A percentile compares a stretch with the other conserved stretches of the same genome.
Evolutionary conservation across 1,140 invertebrate genomes (phyloP).

Genomic region (Antheraea pernyi): DNA sequence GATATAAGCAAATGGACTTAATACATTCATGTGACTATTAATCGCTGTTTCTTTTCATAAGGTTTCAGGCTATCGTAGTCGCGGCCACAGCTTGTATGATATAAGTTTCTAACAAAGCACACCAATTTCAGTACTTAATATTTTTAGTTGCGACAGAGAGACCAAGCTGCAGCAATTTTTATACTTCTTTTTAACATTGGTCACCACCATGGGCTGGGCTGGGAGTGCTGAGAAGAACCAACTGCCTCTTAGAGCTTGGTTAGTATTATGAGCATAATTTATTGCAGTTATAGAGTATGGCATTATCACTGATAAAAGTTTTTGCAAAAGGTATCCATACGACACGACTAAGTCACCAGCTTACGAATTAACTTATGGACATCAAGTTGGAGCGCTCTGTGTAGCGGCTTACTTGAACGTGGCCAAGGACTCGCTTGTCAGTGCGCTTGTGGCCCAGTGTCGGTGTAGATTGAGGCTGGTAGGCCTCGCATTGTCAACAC

Average conservation of each 20-base stretch:
- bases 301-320: too few species aligned
- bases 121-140: neutral
- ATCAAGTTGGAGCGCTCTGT: conserved; percentile 68
- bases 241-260: conserved; percentile 62
- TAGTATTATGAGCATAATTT: conserved; percentile 9
- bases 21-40: too few species aligned
- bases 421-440: conserved; percentile 67
- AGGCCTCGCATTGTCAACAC: conserved; percentile 35
- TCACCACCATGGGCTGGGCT: conserved; percentile 56
- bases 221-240: conserved; percentile 46
- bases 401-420: conserved; percentile 67
- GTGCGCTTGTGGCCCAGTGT: conserved; percentile 66
- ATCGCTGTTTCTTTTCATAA: too few species aligned
- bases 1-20: too few species aligned
- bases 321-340: conserved; percentile 73
- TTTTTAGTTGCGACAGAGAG: conserved; percentile 47
- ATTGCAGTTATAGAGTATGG: too few species aligned
- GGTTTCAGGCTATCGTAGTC: too few species aligned
- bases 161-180: conserved; percentile 39
- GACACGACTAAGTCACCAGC: conserved; percentile 66
- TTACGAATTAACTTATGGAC: conserved; percentile 71
- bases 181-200: conserved; percentile 40
- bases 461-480: conserved; percentile 70
- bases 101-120: too few species aligned
- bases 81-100: too few species aligned